Conservation (phyloP, 2,797 vertebrate species). For the Macroramphosus scolopax region DNA sequence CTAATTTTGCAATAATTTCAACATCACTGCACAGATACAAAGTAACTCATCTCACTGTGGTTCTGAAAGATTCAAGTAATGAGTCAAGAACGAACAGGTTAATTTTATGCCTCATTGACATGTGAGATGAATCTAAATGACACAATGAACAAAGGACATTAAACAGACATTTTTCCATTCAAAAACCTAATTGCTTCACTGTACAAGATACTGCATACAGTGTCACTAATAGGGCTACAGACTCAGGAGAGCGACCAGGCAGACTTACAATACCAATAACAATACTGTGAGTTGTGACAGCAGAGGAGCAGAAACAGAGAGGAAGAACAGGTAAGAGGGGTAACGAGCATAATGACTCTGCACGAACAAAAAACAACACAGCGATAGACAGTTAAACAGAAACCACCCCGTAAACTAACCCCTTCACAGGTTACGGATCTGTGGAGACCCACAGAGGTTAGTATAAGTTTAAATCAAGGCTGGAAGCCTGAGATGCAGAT, state of each 20-base stretch:
- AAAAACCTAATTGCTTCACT: constrained; percentile 33
- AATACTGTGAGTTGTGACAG: constrained; percentile 45
- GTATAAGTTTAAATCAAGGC: too few species aligned
- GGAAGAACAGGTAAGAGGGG: constrained; percentile 34
- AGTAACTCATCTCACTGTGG: constrained; percentile 42
- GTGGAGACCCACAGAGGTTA: constrained; percentile 40
- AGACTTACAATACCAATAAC: constrained; percentile 53
- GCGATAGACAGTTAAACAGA: constrained; percentile 19
- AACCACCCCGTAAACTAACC: constrained; percentile 12
- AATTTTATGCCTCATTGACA: constrained; percentile 37
- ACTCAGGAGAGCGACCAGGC: constrained; percentile 45
- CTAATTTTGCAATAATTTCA: constrained; percentile 41
- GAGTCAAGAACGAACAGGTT: constrained; percentile 51
- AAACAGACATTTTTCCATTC: constrained; percentile 38
- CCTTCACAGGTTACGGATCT: constrained; percentile 50
- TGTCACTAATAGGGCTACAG: constrained; percentile 32
- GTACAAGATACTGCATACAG: constrained; percentile 24
- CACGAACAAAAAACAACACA: constrained; percentile 69
- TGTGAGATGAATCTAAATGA: constrained; percentile 49
- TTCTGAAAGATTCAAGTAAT: constrained; percentile 51
- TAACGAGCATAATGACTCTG: constrained; percentile 21
- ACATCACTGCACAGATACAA: constrained; percentile 31
- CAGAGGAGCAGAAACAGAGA: constrained; percentile 50
- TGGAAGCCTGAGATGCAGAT: too few species aligned
- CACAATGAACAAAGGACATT: constrained; percentile 26